Evolutionary conservation across 2,888 invertebrate species (phyloP).

Genomic region (Enchytraeus crypticus): DNA sequence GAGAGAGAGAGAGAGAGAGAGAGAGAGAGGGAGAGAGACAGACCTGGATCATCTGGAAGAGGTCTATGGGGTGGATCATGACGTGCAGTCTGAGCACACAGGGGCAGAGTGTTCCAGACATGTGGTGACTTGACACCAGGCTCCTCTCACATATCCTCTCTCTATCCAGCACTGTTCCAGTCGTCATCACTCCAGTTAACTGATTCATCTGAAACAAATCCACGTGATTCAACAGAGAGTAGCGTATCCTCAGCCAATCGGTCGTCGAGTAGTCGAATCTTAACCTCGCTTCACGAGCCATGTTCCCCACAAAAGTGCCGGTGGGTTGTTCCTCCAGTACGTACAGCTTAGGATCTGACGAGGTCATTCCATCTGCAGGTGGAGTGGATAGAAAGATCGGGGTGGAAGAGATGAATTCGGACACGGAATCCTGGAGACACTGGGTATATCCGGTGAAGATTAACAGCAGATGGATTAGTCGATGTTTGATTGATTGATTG

Average conservation of each 20-base stretch:
- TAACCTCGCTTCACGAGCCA: neutral
- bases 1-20: too few species aligned
- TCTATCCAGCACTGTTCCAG: neutral
- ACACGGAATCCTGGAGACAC: too few species aligned
- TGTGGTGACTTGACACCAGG: too few species aligned
- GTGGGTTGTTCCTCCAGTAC: neutral
- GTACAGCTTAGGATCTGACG: too few species aligned
- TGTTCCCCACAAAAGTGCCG: neutral
- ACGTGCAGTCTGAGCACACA: neutral
- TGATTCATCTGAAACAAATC: neutral
- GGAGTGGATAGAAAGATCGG: too few species aligned
- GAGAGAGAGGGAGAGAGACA: too few species aligned
- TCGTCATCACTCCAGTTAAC: neutral
- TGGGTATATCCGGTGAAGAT: too few species aligned
- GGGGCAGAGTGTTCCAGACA: neutral
- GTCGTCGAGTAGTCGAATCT: neutral
- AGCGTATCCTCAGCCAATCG: neutral
- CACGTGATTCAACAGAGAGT: neutral
- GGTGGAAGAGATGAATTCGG: too few species aligned
- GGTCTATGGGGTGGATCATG: neutral
- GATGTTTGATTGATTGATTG: too few species aligned
- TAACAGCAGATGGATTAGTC: too few species aligned
- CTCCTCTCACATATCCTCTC: too few species aligned
- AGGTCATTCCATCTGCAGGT: too few species aligned
- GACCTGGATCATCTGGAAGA: neutral